These are phyloP conservation scores for Bovichtus variegatus DNA, from an alignment of 2,797 vertebrate species.

Conservation along the genomic window DNA sequence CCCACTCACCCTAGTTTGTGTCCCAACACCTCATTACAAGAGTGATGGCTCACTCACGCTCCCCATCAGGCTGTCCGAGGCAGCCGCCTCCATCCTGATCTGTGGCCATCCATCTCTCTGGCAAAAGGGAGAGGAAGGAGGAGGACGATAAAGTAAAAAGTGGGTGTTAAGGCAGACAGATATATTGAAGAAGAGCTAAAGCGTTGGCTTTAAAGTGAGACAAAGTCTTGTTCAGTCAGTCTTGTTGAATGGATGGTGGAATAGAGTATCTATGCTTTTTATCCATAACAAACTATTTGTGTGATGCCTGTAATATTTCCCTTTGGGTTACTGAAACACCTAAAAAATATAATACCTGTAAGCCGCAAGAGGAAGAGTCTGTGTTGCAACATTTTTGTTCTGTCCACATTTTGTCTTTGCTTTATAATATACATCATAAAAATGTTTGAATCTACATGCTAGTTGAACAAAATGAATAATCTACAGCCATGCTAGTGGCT, in stretches of 20 bases:
- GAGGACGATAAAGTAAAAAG: constrained; percentile 38
- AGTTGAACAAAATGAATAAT: constrained; percentile 12
- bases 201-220: constrained; percentile 22
- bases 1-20: constrained; percentile 51
- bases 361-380: background rate
- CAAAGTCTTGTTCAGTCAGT: constrained; percentile 18
- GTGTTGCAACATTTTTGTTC: constrained; percentile 15
- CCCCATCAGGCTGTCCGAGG: constrained; percentile 53
- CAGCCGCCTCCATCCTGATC: constrained; percentile 57
- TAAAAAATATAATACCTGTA: constrained; percentile 19
- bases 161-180: constrained; percentile 42
- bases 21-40: constrained; percentile 68
- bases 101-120: constrained; percentile 68
- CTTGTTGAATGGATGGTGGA: constrained; percentile 20
- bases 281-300: constrained; percentile 7
- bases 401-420: background rate
- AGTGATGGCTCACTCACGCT: constrained; percentile 70
- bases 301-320: background rate
- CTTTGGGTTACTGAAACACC: constrained; percentile 2
- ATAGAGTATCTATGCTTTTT: constrained; percentile 6
- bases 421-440: constrained; percentile 24
- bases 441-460: constrained; percentile 12
- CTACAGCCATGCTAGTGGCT: background rate
- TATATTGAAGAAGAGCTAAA: constrained; percentile 31
- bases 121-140: constrained; percentile 22